Evolutionary conservation across 2,113 vertebrate species (phyloP).

Genomic region (Pseudopipra pipra): DNA sequence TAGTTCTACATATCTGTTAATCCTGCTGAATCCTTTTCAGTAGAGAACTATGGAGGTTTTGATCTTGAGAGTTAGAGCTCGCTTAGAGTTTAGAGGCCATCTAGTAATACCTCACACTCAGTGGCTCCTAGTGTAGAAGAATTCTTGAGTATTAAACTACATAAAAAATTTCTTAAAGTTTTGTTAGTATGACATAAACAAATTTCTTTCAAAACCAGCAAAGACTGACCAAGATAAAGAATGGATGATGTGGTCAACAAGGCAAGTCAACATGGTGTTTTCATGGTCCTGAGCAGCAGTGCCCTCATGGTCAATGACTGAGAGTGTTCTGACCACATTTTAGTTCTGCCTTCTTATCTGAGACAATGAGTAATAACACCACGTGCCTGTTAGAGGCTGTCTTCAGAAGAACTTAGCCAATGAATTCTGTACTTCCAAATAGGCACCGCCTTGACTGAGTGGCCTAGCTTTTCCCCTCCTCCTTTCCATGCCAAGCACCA

Average conservation of each 20-base stretch:
- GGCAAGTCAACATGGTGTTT: not conserved
- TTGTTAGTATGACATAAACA: not conserved
- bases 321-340: not conserved
- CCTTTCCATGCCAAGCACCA: not conserved
- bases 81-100: not conserved
- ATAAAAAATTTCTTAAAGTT: not conserved
- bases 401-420: not conserved
- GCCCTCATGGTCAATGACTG: not conserved
- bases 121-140: not conserved
- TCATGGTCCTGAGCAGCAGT: not conserved
- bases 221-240: not conserved
- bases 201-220: not conserved
- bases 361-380: accelerated
- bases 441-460: not conserved
- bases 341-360: not conserved
- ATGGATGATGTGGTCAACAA: not conserved
- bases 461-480: not conserved
- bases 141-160: not conserved
- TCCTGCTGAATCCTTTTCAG: not conserved
- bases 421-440: not conserved
- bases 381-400: not conserved
- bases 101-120: not conserved
- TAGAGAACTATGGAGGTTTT: not conserved
- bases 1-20: not conserved
- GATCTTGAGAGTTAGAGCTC: not conserved